Conservation (phyloP, 2,888 invertebrate species). For the Gisinianus flammeolus region DNA sequence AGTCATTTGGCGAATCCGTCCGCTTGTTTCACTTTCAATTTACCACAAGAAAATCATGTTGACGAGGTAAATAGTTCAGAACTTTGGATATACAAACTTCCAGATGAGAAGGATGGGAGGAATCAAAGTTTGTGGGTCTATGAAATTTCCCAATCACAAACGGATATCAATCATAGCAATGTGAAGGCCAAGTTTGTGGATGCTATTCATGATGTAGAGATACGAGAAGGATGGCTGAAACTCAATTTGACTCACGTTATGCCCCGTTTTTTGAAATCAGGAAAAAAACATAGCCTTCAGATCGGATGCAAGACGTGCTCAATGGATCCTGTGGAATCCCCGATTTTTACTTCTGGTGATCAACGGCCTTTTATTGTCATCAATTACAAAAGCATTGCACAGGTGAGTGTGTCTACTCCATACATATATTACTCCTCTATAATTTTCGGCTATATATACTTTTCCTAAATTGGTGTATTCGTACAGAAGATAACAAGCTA, state of each 20-base stretch:
- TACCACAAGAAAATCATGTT: conserved; percentile 72
- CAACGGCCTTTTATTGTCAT: conserved; percentile 76
- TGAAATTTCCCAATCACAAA: conserved; percentile 69
- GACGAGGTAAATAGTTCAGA: conserved; percentile 75
- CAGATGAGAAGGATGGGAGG: conserved; percentile 69
- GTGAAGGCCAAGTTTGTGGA: conserved; percentile 23
- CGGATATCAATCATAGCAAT: conserved; percentile 16
- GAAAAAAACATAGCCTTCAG: conserved; percentile 71
- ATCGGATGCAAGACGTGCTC: conserved; percentile 78
- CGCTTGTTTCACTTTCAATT: conserved; percentile 71
- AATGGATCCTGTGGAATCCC: conserved; percentile 69
- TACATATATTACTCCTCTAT: neutral
- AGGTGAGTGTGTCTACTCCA: too few relatives aligned
- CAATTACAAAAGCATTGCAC: conserved; percentile 64
- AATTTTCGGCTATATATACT: neutral
- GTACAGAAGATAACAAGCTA: neutral
- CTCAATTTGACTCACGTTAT: conserved; percentile 70
- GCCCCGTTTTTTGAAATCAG: conserved; percentile 60
- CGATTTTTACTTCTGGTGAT: conserved; percentile 63
- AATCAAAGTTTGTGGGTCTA: conserved; percentile 79
- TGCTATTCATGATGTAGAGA: conserved; percentile 27
- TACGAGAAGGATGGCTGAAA: conserved; percentile 61
- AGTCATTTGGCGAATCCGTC: conserved; percentile 61
- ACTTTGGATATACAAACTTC: conserved; percentile 77
- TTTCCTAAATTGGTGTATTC: neutral